Conservation (phyloP, 2,888 invertebrate genomes). For the Acanthoscelides obtectus region DNA sequence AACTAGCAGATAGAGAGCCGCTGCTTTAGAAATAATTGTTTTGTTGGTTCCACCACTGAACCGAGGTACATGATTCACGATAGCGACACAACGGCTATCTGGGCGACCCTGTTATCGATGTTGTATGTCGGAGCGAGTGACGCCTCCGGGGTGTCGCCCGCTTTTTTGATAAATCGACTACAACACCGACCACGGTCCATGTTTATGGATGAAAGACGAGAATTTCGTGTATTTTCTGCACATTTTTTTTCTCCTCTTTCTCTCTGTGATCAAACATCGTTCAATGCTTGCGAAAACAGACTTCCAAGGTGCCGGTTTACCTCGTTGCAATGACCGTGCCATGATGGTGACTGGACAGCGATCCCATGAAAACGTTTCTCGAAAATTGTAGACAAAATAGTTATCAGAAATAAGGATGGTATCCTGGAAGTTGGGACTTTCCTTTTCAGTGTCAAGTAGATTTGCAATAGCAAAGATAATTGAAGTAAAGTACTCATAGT, state of each 20-base stretch:
- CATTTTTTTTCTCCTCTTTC: neutral
- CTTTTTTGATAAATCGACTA: slow-evolving; percentile 20
- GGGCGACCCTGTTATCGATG: slow-evolving; percentile 1
- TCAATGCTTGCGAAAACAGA: neutral
- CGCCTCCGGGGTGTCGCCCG: slow-evolving; percentile 3
- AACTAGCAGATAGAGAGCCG: too few species aligned
- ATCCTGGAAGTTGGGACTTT: too few species aligned
- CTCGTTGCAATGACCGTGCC: neutral
- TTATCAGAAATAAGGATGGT: too few species aligned
- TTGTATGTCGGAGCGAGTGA: neutral
- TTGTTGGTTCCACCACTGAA: neutral
- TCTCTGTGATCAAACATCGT: neutral
- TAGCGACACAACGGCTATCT: neutral
- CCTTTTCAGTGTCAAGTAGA: too few species aligned
- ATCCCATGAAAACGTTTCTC: too few species aligned
- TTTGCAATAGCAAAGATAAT: too few species aligned
- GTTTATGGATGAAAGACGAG: neutral
- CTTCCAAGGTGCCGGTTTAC: neutral
- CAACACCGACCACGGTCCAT: slow-evolving; percentile 7
- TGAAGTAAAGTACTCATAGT: too few species aligned
- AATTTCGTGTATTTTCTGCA: neutral
- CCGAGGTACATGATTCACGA: neutral
- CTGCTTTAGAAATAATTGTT: too few species aligned
- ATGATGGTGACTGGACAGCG: neutral
- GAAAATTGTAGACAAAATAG: too few species aligned